Conservation (phyloP, 1,140 invertebrate species). For the Drosophila nebulosa region DNA sequence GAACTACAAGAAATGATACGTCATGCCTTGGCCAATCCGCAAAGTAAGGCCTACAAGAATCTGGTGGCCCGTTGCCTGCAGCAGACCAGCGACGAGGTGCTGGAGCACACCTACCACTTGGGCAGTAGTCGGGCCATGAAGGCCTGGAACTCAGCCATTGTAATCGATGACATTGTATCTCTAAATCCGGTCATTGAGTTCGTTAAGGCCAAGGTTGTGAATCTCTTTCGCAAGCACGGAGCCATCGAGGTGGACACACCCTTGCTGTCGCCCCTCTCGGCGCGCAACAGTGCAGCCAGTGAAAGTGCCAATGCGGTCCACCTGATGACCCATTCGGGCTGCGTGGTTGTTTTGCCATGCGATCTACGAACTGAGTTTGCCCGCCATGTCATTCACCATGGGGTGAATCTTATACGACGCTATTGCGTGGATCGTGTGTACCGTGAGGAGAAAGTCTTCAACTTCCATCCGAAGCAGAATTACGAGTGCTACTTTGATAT, state of each 20-base stretch:
- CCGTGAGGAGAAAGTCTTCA: constrained; percentile 90
- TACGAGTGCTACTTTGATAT: constrained; percentile 97
- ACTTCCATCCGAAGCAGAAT: constrained; percentile 93
- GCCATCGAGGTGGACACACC: constrained; percentile 88
- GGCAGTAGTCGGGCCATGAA: constrained; percentile 81
- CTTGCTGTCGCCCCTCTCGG: constrained; percentile 87
- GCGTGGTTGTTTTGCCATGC: constrained; percentile 89
- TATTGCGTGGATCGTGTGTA: constrained; percentile 94
- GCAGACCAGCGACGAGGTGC: constrained; percentile 85
- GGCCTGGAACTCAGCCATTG: constrained; percentile 70
- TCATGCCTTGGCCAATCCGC: constrained; percentile 89
- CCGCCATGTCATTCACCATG: constrained; percentile 90
- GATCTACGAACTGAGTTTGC: constrained; percentile 90
- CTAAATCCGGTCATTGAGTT: constrained; percentile 74
- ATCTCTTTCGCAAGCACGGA: constrained; percentile 90
- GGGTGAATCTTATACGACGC: constrained; percentile 89
- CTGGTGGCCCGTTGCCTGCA: constrained; percentile 87
- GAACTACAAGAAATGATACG: constrained; percentile 90
- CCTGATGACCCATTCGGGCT: constrained; percentile 92
- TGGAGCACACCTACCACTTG: constrained; percentile 90
- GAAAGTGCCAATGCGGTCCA: constrained; percentile 84
- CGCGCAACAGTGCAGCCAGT: constrained; percentile 72
- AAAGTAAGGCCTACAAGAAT: constrained; percentile 91
- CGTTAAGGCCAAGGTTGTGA: constrained; percentile 82
- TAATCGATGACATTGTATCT: constrained; percentile 79